phyloP scores from a whole-genome alignment of 2,888 invertebrate genomes.

The Chelonus formosanus region DNA sequence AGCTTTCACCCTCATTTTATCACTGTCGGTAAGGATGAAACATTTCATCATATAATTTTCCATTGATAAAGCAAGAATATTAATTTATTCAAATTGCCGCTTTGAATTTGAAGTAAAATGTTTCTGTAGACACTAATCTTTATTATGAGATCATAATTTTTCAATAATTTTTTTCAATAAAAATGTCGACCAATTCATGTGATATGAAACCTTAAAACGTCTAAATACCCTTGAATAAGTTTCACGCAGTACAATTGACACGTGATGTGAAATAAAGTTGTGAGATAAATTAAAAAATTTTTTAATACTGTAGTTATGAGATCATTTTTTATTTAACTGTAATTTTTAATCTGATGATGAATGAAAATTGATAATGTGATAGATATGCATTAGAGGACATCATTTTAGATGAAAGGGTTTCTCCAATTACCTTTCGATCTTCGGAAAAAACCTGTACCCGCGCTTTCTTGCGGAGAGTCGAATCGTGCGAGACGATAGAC shows the following conservation, averaged over 20 bases:
- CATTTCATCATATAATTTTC: too few species aligned
- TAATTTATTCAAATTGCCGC: too few species aligned
- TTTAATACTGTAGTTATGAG: constrained; percentile 13
- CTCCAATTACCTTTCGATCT: constrained; percentile 59
- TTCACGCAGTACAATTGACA: constrained; percentile 32
- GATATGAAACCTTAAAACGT: constrained; percentile 61
- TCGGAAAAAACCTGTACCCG: constrained; percentile 62
- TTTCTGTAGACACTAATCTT: background rate
- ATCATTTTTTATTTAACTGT: background rate
- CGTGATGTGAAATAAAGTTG: constrained; percentile 20
- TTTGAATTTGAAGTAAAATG: too few species aligned
- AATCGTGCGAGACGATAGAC: constrained; percentile 61
- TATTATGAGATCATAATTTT: background rate
- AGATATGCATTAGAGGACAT: too few species aligned
- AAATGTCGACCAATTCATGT: constrained; percentile 42
- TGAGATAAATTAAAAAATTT: background rate
- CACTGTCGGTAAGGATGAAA: background rate
- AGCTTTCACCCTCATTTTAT: background rate
- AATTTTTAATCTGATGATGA: background rate
- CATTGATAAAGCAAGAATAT: too few species aligned
- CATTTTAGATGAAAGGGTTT: too few species aligned
- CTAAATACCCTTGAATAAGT: constrained; percentile 56
- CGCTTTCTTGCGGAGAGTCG: constrained; percentile 63
- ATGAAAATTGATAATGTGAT: too few species aligned
- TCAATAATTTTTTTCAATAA: constrained; percentile 4